Conservation (phyloP, 2,888 invertebrate genomes). For the Coenonympha arcania region DNA sequence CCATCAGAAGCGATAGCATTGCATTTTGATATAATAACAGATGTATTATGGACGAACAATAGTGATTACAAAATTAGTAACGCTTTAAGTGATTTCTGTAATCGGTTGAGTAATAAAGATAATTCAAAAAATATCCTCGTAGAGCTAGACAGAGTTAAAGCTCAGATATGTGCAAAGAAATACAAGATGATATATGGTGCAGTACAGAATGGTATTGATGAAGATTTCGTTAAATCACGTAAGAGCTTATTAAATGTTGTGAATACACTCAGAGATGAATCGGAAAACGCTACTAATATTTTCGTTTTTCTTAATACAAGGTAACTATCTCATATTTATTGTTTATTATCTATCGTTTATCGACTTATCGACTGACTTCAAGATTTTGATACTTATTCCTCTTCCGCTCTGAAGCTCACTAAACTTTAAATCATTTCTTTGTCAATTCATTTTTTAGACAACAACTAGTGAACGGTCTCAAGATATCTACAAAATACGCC, state of each 20-base stretch:
- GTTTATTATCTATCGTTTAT: too few species aligned
- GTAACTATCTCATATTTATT: conserved; percentile 32
- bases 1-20: conserved; percentile 48
- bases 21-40: conserved; percentile 57
- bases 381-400: too few species aligned
- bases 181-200: conserved; percentile 45
- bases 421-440: too few species aligned
- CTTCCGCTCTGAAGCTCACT: too few species aligned
- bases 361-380: too few species aligned
- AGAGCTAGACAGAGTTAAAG: conserved; percentile 43
- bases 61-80: conserved; percentile 42
- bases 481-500: conserved; percentile 46
- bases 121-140: conserved; percentile 43
- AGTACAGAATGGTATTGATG: conserved; percentile 34
- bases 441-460: conserved; percentile 45
- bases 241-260: conserved; percentile 43
- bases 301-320: conserved; percentile 44
- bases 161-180: conserved; percentile 51
- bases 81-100: conserved; percentile 43
- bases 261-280: conserved; percentile 16
- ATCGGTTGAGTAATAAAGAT: conserved; percentile 40
- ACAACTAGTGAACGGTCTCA: conserved; percentile 40
- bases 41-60: conserved; percentile 43
- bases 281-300: conserved; percentile 37
- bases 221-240: conserved; percentile 39